phyloP scores from a whole-genome alignment of 2,113 vertebrate genomes.

The Trogon melanurus region DNA sequence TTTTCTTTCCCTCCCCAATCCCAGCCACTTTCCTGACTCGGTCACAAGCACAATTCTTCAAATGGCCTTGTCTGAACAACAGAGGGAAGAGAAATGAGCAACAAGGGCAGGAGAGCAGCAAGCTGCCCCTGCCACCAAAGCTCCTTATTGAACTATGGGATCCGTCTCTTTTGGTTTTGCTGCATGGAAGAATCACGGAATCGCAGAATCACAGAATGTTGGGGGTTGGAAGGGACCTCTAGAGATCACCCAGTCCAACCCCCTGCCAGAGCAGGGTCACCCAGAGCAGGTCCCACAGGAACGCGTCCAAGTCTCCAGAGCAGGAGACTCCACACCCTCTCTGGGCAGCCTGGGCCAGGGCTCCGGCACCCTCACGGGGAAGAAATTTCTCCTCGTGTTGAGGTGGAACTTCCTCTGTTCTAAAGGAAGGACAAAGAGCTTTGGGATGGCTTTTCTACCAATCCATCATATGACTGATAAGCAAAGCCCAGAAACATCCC shows the following conservation, averaged over 20 bases:
- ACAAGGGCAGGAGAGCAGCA: neutral
- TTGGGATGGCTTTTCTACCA: neutral
- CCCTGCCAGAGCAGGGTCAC: no score
- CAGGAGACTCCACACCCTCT: no score
- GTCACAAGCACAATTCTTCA: neutral
- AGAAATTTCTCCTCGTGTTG: no score
- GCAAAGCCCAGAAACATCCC: neutral
- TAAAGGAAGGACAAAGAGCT: neutral
- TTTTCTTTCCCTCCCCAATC: neutral
- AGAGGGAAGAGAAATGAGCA: neutral
- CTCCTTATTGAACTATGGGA: neutral
- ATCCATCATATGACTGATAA: rapidly evolving
- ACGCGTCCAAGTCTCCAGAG: no score
- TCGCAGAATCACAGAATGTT: no score
- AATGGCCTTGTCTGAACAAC: neutral
- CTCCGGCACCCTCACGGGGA: no score
- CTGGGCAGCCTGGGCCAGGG: no score
- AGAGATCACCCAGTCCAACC: no score
- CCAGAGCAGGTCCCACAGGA: no score
- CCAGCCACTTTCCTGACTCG: neutral
- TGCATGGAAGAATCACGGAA: neutral
- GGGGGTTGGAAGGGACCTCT: no score
- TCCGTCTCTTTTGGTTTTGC: neutral
- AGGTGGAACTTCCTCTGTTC: no score
- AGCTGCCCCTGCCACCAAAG: neutral